Evolutionary conservation across 2,888 invertebrate genomes (phyloP).

Genomic region (Dasysyrphus tricinctus): DNA sequence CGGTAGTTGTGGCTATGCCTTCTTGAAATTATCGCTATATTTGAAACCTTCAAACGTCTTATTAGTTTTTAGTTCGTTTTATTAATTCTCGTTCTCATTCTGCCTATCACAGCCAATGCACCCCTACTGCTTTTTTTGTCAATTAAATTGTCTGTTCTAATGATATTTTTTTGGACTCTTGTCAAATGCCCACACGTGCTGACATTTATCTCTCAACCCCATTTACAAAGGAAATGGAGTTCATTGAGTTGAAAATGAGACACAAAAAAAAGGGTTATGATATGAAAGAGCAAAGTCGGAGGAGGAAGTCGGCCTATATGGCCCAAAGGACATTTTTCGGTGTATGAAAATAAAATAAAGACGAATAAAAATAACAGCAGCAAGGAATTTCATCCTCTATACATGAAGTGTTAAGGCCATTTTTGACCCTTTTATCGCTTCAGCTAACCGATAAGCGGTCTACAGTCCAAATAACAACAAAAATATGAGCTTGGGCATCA

Average conservation of each 20-base stretch:
- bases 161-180: constrained; percentile 23
- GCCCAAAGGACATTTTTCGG: constrained; percentile 41
- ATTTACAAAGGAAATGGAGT: constrained; percentile 20
- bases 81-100: background rate
- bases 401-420: constrained; percentile 29
- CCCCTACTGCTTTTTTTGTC: background rate
- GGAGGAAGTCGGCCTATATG: constrained; percentile 6
- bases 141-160: constrained; percentile 23
- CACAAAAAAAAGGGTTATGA: constrained; percentile 38
- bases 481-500: background rate
- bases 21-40: too few relatives aligned
- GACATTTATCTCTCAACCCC: constrained; percentile 53
- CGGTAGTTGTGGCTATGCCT: too few relatives aligned
- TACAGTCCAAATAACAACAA: background rate
- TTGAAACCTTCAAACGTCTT: background rate
- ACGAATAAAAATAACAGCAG: background rate
- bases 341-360: constrained; percentile 26
- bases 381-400: constrained; percentile 32
- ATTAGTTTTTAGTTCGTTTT: background rate
- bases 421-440: constrained; percentile 73
- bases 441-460: constrained; percentile 70
- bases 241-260: constrained; percentile 61
- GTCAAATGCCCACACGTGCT: constrained; percentile 70
- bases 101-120: background rate
- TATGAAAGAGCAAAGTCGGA: constrained; percentile 24